Base-by-base conservation (phyloP, 2,113 vertebrate species). In the Hirundichthys speculiger region DNA sequence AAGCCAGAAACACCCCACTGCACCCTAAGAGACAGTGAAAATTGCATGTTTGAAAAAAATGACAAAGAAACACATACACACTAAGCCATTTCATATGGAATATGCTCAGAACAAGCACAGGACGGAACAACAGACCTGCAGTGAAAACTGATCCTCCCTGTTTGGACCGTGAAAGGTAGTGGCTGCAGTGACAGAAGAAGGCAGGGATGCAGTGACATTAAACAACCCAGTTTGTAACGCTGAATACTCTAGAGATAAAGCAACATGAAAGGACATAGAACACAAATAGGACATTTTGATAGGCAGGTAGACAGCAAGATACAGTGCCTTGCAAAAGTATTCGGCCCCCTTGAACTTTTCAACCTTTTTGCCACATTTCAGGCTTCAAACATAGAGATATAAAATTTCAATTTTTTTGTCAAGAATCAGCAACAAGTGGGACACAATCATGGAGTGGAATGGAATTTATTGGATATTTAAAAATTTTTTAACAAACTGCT, bases 161-260 rank as follows among this genome's bases (percentile, higher is more conserved):
- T 60, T 59, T 1, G n/a, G 13, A n/a, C 51, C 14, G 40, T 62
- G 59, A 66, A 27, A 25, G 47, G 22, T 27, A 24, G 38, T 19
- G 19, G 39, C 66, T 34, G 45, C n/a, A 24, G 40, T 64, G 59
- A 57, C 63, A 62, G 45, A 16, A 6, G 64, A 63, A 71, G 48
- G 22, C 42, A 43, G 53, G 19, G 22, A 71, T 53, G 30, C 27
- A 34, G 56, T 63, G 67, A 63, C 58, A 40, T 47, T 65, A 69
- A 54, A 69, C 34, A 52, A 42, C 21, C 15, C 13, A 18, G 19
- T 51, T 60, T 45, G 62, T 50, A 73, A 57, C 39, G 18, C n/a
- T 7, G 6, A 65, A 58, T 69, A 18, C 48, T 40, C 50, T 21
- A 19, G 43, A 79, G 73, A 73, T 54, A 46, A 65, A 42, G 24